phyloP scores from a whole-genome alignment of 1,140 invertebrate species.

The Trypoxylus dichotomus region DNA sequence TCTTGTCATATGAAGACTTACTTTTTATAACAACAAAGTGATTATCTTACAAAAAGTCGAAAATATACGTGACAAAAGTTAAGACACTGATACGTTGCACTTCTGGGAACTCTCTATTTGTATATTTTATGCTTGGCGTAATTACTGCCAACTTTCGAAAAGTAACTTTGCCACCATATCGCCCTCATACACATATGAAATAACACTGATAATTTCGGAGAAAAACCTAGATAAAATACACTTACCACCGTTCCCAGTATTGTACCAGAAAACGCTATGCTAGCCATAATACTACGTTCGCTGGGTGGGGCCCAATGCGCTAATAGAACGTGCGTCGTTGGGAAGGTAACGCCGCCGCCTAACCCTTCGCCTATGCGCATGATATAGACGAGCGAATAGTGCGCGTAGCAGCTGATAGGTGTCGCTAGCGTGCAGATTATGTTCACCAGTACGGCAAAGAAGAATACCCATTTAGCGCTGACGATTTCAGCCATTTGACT shows the following conservation, averaged over 20 bases:
- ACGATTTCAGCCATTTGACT: conserved; percentile 75
- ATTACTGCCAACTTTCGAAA: no score
- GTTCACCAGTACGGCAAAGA: conserved; percentile 76
- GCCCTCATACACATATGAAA: no score
- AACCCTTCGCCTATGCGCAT: conserved; percentile 79
- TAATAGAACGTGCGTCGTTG: conserved; percentile 76
- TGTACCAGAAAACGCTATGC: conserved; percentile 69
- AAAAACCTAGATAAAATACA: no score
- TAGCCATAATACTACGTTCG: conserved; percentile 69
- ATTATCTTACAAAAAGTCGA: no score
- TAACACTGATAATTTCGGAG: no score
- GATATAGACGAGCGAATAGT: conserved; percentile 58
- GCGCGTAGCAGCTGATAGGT: conserved; percentile 63
- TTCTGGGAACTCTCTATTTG: no score
- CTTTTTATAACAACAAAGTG: no score
- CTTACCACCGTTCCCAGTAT: conserved; percentile 78
- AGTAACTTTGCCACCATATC: no score
- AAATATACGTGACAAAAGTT: no score
- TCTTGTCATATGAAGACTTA: no score
- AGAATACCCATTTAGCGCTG: conserved; percentile 84
- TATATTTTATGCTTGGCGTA: no score
- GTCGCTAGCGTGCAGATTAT: conserved; percentile 71
- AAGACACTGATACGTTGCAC: no score
- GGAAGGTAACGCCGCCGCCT: conserved; percentile 76
- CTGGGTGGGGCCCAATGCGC: conserved; percentile 72